Evolutionary conservation across 2,113 vertebrate genomes (phyloP).

Genomic region (Phaetusa simplex): DNA sequence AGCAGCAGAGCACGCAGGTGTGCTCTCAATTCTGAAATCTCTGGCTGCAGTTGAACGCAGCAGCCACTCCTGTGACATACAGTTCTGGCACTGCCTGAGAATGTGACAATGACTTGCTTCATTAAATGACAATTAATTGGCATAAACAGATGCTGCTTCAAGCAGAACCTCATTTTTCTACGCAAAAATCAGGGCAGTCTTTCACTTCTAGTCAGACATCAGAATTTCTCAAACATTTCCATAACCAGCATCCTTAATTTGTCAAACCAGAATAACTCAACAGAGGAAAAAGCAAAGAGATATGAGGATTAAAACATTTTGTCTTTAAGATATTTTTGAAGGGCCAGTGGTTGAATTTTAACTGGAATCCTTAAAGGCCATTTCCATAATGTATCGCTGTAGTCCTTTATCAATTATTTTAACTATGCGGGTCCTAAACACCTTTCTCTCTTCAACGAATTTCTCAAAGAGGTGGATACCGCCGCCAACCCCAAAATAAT

Average conservation of each 20-base stretch:
- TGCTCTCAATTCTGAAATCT: background rate
- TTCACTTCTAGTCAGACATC: background rate
- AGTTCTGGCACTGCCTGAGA: background rate
- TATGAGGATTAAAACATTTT: background rate
- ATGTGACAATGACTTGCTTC: background rate
- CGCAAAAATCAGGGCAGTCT: background rate
- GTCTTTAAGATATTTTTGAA: background rate
- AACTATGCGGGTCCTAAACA: conserved; percentile 77
- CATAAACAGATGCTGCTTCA: background rate
- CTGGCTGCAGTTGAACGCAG: background rate
- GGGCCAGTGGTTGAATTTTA: background rate
- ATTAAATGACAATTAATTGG: background rate
- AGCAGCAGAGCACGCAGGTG: background rate
- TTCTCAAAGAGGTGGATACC: conserved; percentile 86
- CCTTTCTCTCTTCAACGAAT: conserved; percentile 78
- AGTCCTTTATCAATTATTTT: conserved; percentile 85
- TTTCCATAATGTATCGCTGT: conserved; percentile 83
- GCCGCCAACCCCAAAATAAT: conserved; percentile 96
- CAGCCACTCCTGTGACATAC: rapidly evolving
- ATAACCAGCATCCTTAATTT: background rate
- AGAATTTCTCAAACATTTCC: background rate
- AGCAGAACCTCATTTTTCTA: background rate
- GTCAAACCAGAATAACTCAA: background rate
- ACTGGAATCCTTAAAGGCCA: conserved; percentile 77
- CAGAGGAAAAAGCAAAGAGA: background rate